Conservation (phyloP, 2,113 vertebrate genomes). For the Petrocephalus microphthalmus region DNA sequence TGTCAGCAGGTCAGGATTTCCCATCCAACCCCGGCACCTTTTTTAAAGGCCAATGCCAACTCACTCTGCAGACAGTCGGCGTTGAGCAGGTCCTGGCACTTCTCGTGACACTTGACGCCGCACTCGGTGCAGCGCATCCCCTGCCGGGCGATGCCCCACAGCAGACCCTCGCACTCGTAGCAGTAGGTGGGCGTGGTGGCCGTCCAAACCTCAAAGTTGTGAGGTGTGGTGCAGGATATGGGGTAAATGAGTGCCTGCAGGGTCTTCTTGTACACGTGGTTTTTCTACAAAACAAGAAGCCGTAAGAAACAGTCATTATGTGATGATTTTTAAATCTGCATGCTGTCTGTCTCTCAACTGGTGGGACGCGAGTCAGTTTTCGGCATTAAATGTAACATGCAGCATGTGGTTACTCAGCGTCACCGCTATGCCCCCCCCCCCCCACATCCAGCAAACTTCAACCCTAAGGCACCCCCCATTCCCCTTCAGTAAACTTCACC, state of each 20-base stretch:
- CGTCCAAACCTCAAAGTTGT: constrained; percentile 26
- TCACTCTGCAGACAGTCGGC: constrained; percentile 76
- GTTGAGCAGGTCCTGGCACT: constrained; percentile 55
- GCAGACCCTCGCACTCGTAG: constrained; percentile 23
- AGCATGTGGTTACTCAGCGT: too few species aligned
- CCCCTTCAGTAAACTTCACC: too few species aligned
- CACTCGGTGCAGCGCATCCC: constrained; percentile 22
- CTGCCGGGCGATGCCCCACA: constrained; percentile 23
- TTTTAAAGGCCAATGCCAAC: constrained; percentile 34
- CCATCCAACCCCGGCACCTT: neutral
- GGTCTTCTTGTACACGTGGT: constrained; percentile 77
- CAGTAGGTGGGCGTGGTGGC: constrained; percentile 24
- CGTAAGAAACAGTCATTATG: neutral
- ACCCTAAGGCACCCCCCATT: too few species aligned
- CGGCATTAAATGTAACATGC: neutral
- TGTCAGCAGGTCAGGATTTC: neutral
- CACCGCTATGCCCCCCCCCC: too few species aligned
- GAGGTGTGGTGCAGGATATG: constrained; percentile 23
- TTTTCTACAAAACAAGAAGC: constrained; percentile 62
- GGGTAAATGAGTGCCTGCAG: constrained; percentile 66
- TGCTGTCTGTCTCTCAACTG: neutral
- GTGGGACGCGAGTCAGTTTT: neutral
- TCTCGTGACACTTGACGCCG: constrained; percentile 22
- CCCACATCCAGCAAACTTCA: neutral
- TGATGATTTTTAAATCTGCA: neutral